phyloP scores from a whole-genome alignment of 2,888 invertebrate genomes.

The Tuberolachnus salignus region DNA sequence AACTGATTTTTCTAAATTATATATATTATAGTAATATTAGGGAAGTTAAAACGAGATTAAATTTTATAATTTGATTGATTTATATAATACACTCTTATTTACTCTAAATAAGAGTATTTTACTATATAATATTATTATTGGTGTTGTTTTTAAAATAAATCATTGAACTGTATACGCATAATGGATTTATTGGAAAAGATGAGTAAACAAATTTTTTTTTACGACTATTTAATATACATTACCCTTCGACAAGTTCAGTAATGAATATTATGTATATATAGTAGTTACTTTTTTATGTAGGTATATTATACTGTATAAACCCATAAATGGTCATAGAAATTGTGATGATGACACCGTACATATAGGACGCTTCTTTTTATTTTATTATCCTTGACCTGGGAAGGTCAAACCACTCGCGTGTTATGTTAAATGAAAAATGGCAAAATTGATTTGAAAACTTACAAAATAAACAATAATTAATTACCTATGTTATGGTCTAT shows the following conservation, averaged over 20 bases:
- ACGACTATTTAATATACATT: slow-evolving; percentile 6
- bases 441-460: slow-evolving; percentile 18
- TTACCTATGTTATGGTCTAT: slow-evolving; percentile 40
- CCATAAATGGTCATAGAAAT: slow-evolving; percentile 39
- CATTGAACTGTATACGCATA: no score
- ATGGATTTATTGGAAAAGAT: neutral
- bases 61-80: neutral
- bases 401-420: slow-evolving; percentile 27
- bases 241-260: slow-evolving; percentile 23
- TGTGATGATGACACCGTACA: slow-evolving; percentile 37
- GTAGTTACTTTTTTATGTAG: slow-evolving; percentile 21
- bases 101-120: neutral
- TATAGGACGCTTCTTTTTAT: slow-evolving; percentile 36
- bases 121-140: neutral
- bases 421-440: slow-evolving; percentile 32
- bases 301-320: slow-evolving; percentile 16
- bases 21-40: no score
- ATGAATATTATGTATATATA: slow-evolving; percentile 31
- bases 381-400: slow-evolving; percentile 30
- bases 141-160: neutral
- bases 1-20: neutral
- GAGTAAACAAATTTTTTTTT: neutral
- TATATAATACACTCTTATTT: neutral
- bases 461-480: slow-evolving; percentile 25
- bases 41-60: no score